phyloP scores from a whole-genome alignment of 2,888 invertebrate genomes.

The Patella ulyssiponensis region DNA sequence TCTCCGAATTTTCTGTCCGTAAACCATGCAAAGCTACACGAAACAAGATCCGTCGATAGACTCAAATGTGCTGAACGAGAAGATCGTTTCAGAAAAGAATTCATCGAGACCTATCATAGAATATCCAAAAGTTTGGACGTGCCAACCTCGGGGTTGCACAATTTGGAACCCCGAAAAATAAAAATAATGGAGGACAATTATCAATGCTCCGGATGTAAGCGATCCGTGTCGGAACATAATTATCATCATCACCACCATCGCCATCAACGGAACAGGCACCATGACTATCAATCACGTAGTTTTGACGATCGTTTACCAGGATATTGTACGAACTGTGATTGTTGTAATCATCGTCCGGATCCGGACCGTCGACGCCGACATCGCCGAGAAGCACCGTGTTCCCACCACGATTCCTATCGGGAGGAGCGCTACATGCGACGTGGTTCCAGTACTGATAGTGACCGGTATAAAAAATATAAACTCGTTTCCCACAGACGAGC shows the following conservation, averaged over 20 bases:
- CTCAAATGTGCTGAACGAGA: not conserved
- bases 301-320: not conserved
- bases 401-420: not conserved
- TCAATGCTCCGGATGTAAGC: not conserved
- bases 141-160: not conserved
- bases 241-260: not conserved
- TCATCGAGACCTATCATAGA: not conserved
- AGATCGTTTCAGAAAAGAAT: not conserved
- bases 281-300: not conserved
- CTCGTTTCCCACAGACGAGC: slow-evolving; percentile 9
- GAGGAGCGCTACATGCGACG: not conserved
- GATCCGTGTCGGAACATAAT: not conserved
- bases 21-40: no score
- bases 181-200: no score
- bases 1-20: no score
- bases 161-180: no score
- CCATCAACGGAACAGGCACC: not conserved
- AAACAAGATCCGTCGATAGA: not conserved
- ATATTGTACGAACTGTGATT: not conserved
- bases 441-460: slow-evolving; percentile 28
- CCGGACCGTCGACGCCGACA: not conserved
- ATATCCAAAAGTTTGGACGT: slow-evolving; percentile 7
- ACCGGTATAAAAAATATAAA: slow-evolving; percentile 4
- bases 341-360: not conserved
- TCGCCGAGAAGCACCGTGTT: not conserved